Percentiles rank a stretch among this genome's conserved stretches.
Conservation (phyloP, 2,797 vertebrate genomes). For the Rhinichthys osculus region DNA sequence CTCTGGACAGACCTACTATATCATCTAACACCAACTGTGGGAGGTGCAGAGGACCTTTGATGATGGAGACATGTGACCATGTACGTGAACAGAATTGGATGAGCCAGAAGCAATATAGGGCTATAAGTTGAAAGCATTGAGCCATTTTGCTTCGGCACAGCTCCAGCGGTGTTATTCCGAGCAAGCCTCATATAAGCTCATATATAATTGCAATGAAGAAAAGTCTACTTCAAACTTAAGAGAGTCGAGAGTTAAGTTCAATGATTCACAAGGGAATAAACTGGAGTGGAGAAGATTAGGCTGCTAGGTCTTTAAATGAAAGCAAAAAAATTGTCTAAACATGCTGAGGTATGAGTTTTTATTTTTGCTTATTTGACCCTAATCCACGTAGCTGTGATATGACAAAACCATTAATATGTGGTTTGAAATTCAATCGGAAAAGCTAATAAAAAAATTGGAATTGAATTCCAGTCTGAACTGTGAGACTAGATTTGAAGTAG, state of each 20-base stretch:
- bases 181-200: conserved; percentile 20
- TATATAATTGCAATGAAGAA: conserved; percentile 30
- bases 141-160: not conserved
- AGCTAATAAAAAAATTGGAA: not conserved
- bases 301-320: not conserved
- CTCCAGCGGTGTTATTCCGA: not conserved
- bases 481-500: too few relatives aligned
- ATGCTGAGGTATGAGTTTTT: not conserved
- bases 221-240: not conserved
- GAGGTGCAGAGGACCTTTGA: conserved; percentile 6
- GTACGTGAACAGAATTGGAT: conserved; percentile 13
- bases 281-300: not conserved
- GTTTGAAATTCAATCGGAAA: not conserved
- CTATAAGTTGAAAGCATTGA: conserved; percentile 13
- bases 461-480: not conserved
- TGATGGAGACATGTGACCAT: conserved; percentile 34
- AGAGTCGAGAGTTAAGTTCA: not conserved
- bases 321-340: not conserved
- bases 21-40: conserved; percentile 43
- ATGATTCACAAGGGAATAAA: conserved; percentile 4
- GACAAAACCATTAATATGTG: not conserved
- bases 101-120: not conserved
- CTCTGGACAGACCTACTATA: conserved; percentile 35
- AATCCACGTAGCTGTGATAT: not conserved
- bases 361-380: too few relatives aligned